Base-by-base conservation (phyloP, 1,140 invertebrate genomes). In the Zaprionus kolodkinae region DNA sequence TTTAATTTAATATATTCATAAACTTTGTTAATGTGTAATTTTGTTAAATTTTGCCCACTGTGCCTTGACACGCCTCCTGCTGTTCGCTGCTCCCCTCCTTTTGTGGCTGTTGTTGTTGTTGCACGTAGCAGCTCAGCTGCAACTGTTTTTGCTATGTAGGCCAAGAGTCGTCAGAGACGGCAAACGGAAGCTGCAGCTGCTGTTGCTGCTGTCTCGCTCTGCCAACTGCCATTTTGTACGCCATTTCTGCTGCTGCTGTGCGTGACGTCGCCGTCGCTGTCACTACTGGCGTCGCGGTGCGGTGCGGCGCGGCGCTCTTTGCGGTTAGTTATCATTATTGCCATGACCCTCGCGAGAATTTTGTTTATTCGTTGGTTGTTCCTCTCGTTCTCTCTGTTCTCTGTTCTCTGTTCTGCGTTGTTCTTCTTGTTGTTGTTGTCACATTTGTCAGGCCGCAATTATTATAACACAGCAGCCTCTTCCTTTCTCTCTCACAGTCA, bases 101-200 rank as follows among this genome's bases (percentile, higher is more conserved):
- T 9, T 17, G 40, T 21, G 21, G 21, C 2, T 30, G 7, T 6
- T 45, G 25, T 54, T 61, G n/a, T 54, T 36, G 36, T 33, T 52
- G 25, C 64, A 17, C 40, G 50, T 55, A 33, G 21, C 56, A 65
- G 48, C 35, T 56, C 59, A 64, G 69, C 67, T 74, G 84, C 84
- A 88, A 78, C 77, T 88, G 85, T 81, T 88, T 88, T 88, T 79
- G 78, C 78, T 88, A 89, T 88, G 84, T 88, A 88, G 84, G 84
- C 80, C 84, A 88, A 84, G 45, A 50, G 68, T 67, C 68, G 80
- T 62, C 77, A 82, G 61, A 70, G 61, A 74, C 72, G 70, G 65
- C 65, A 50, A 65, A 74, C 64, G 65, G 71, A 78, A 67, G 55
- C 60, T 66, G 54, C 33, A 30, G 60, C 45, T 50, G 52, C 60